phyloP scores from a whole-genome alignment of 2,888 invertebrate genomes.

The Drosophila prostipennis region DNA sequence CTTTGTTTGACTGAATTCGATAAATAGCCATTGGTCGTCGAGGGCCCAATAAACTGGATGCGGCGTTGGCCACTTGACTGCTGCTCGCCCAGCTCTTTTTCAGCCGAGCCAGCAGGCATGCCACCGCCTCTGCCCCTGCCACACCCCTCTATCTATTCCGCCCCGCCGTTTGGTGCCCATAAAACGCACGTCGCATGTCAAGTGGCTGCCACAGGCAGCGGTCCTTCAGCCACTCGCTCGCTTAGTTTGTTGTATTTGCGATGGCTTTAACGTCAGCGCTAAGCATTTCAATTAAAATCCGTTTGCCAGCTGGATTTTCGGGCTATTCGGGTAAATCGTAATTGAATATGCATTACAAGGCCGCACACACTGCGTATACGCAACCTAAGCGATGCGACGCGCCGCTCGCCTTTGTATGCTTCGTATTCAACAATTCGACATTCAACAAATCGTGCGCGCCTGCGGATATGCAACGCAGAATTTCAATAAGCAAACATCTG shows the following conservation, averaged over 20 bases:
- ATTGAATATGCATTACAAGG: conserved; percentile 72
- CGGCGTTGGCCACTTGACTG: conserved; percentile 39
- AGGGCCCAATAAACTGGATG: conserved; percentile 44
- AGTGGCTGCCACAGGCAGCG: conserved; percentile 41
- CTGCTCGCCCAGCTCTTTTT: conserved; percentile 46
- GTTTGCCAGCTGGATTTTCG: conserved; percentile 27
- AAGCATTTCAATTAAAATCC: conserved; percentile 59
- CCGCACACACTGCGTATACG: conserved; percentile 65
- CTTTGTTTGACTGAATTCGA: conserved; percentile 34
- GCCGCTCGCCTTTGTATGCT: conserved; percentile 1
- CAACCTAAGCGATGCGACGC: conserved; percentile 20
- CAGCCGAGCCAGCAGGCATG: conserved; percentile 13
- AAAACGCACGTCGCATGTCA: conserved; percentile 54
- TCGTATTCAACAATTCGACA: conserved; percentile 71
- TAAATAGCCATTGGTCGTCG: conserved; percentile 44
- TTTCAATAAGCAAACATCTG: conserved; percentile 76
- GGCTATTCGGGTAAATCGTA: conserved; percentile 33
- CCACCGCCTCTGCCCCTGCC: neutral
- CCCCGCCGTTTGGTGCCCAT: conserved; percentile 21
- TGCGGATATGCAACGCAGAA: conserved; percentile 79
- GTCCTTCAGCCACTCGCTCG: conserved; percentile 20
- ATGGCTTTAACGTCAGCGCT: conserved; percentile 42
- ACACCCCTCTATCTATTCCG: neutral
- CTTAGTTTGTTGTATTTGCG: conserved; percentile 47
- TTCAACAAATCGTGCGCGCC: conserved; percentile 78